A percentile compares a stretch with the other conserved stretches of the same genome.
Conservation (phyloP, 92 coral and sea anemone genomes). For the Heliopora coerulea region DNA sequence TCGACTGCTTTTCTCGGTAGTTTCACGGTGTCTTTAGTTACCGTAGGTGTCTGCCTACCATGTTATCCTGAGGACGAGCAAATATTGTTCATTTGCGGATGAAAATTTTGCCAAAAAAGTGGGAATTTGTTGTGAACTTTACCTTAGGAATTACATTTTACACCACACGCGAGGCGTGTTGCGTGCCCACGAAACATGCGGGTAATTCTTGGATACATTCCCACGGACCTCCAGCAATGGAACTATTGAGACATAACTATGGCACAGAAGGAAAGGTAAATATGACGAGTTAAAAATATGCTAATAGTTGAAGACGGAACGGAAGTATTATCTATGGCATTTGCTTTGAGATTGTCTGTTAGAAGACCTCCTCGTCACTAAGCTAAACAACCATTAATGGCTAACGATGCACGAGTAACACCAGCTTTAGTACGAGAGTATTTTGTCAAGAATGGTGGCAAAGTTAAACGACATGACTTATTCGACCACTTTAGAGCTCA, state of each 20-base stretch:
- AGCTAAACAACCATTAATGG: slow-evolving; percentile 16
- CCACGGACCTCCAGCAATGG: not conserved
- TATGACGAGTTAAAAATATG: slow-evolving; percentile 22
- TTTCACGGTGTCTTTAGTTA: too few species aligned
- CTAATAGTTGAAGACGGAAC: slow-evolving; percentile 13
- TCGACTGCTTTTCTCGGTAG: too few species aligned
- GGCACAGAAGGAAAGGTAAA: slow-evolving; percentile 5
- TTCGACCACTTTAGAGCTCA: slow-evolving; percentile 89
- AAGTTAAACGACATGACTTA: slow-evolving; percentile 84
- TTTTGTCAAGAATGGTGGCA: slow-evolving; percentile 79
- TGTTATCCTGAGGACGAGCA: too few species aligned
- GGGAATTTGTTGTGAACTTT: too few species aligned
- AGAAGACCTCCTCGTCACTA: slow-evolving; percentile 13
- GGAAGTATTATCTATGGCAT: slow-evolving; percentile 13
- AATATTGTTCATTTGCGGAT: too few species aligned
- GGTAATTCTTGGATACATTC: not conserved
- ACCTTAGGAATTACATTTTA: too few species aligned
- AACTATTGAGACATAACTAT: too few species aligned
- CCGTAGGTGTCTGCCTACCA: too few species aligned
- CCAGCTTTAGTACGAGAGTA: slow-evolving; percentile 65
- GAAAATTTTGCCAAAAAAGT: too few species aligned
- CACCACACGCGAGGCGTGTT: slow-evolving; percentile 8
- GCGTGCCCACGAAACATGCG: slow-evolving; percentile 2
- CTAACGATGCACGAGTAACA: slow-evolving; percentile 4
- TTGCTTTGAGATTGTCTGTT: not conserved